Base-by-base conservation (phyloP, 2,888 invertebrate genomes). In the Latheticus oryzae region DNA sequence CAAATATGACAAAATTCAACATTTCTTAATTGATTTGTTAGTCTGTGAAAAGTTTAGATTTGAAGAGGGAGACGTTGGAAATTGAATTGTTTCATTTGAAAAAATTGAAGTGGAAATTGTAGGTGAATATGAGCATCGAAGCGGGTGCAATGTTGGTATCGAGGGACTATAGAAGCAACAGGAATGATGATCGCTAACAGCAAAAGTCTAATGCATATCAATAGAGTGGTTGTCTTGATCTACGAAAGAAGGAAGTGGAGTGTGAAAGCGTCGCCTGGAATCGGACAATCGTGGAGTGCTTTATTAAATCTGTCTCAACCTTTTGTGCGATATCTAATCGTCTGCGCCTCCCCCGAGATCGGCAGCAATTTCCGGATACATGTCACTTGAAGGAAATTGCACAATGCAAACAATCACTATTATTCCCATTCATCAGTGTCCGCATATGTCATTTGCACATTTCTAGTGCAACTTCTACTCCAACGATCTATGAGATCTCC, bases 301-400 rank as follows among this genome's bases (percentile, higher is more conserved):
- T 77, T 77, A 78, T 78, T 78, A 77, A 78, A 78, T 77, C 75
- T 74, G 72, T 69, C 72, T 71, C 70, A 68, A 67, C 71, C 74
- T 76, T 76, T 77, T 77, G 76, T 77, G 71, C 69, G 75, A 76
- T 75, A 76, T 77, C 76, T 76, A 77, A 76, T 76, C 75, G 76
- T 67, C 70, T 68, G 69, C 64, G 68, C 71, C 73, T 73, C 75
- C 76, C 75, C 65, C 65, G 74, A 75, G 77, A 78, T 77, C 78
- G 78, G 77, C 79, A 77, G 78, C 78, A 79, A 79, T 79, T 78
- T 79, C 79, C 79, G 76, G 76, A 74, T 75, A 77, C 78, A 78
- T 73, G 78, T 78, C 78, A 78, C 72, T 71, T 70, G 66, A 70
- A 75, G 77, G 76, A 76, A 77, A 77, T 78, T 77, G 76, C 74